A percentile compares a stretch with the other conserved stretches of the same genome.
Evolutionary conservation across 2,888 invertebrate species (phyloP).

Genomic region (Plebejus anna): DNA sequence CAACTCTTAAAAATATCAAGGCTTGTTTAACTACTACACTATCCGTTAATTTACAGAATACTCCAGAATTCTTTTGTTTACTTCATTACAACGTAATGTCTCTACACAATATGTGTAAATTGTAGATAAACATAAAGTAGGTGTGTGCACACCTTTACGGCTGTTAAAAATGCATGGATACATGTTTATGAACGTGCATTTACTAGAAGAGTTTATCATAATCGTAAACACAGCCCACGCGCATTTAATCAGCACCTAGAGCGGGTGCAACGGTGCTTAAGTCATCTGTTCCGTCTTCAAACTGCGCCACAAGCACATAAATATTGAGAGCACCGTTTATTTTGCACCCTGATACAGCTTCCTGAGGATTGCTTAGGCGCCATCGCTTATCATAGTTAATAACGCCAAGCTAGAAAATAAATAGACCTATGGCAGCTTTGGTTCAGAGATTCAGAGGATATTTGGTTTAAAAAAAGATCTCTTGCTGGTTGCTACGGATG

Average conservation of each 20-base stretch:
- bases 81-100: no score
- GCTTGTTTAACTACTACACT: no score
- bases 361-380: neutral
- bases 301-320: slow-evolving; percentile 2
- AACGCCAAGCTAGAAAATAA: no score
- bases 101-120: no score
- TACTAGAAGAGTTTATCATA: slow-evolving; percentile 25
- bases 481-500: no score
- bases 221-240: slow-evolving; percentile 28
- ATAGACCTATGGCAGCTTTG: no score
- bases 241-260: slow-evolving; percentile 19
- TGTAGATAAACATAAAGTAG: neutral
- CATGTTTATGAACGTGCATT: slow-evolving; percentile 23
- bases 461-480: no score
- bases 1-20: no score
- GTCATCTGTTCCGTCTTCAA: slow-evolving; percentile 16
- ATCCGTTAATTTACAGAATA: no score
- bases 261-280: slow-evolving; percentile 22
- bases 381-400: neutral
- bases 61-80: no score
- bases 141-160: neutral
- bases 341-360: neutral
- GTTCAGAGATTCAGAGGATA: no score
- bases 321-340: neutral
- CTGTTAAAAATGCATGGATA: slow-evolving; percentile 23